Evolutionary conservation across 2,113 vertebrate species (phyloP), one percentile per base, ranked within the genome.

Genomic region (Xiphophorus hellerii): DNA sequence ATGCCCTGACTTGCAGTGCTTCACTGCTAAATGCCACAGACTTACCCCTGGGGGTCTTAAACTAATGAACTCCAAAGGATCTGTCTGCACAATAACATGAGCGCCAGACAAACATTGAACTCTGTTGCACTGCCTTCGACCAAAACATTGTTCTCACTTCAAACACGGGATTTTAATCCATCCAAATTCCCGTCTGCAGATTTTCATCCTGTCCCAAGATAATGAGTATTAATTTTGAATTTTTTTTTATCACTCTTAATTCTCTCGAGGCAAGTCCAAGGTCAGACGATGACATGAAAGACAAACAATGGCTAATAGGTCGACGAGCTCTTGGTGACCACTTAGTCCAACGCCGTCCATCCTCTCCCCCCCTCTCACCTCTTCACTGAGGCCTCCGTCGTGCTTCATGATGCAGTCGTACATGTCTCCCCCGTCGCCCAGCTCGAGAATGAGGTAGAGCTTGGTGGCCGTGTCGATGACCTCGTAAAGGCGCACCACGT

Each of bases 351-450:
- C 12, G 14, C 28, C 4, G 27, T 27, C n/a, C 13, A 11, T 11
- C 63, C 17, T 58, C 48, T 31, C 11, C 39, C 8, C 14, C 2
- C 39, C n/a, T 2, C 84, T 84, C 79, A 92, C 93, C 85, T 93
- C 97, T 76, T 99, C 98, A 1, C 93, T 96, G 62, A 99, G 96
- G 58, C 98, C 98, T 75, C 97, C 97, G 77, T 99, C 98, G 0
- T 98, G 97, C 80, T 97, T 98, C 98, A 99, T 99, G 93, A 99
- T 99, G 92, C 99, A 99, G 88, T 99, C 98, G 70, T 98, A 99
- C 98, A 99, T 98, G 87, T 99, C 98, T 61, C 98, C 98, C 2
- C 98, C 98, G 58, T 99, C 98, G 31, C 96, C 98, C 69, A 99
- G 96, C 91, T 99, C 98, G 70, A 99, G 93, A 87, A 99, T 99